Evolutionary conservation across 2,797 vertebrate genomes (phyloP).

Genomic region (Parauchenoglanis punctatus): DNA sequence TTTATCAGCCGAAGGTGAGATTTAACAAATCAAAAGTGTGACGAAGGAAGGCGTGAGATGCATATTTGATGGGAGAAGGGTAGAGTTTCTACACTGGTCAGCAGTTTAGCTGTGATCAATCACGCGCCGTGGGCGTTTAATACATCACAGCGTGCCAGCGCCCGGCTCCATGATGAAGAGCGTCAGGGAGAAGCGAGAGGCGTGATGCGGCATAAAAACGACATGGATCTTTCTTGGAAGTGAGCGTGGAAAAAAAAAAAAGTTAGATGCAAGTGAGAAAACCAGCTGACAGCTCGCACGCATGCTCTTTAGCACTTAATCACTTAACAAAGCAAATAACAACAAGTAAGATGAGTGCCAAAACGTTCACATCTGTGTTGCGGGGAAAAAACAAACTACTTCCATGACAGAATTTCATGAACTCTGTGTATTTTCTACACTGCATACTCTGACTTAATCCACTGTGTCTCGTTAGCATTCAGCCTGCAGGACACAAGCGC

Average conservation of each 20-base stretch:
- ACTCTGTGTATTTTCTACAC: not conserved
- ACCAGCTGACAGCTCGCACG: not conserved
- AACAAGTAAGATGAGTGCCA: not conserved
- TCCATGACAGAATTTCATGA: not conserved
- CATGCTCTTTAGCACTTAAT: not conserved
- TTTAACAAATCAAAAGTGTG: conserved; percentile 46
- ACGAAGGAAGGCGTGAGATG: conserved; percentile 14
- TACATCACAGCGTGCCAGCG: conserved; percentile 51
- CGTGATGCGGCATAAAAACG: conserved; percentile 35
- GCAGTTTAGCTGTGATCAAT: conserved; percentile 66
- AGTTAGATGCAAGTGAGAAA: not conserved
- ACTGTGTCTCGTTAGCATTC: not conserved
- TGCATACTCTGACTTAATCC: not conserved
- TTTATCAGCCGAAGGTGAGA: conserved; percentile 39
- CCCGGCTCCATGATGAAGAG: conserved; percentile 17
- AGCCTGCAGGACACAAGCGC: not conserved
- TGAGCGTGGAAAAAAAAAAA: not conserved
- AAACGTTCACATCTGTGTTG: not conserved
- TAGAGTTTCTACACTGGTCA: conserved; percentile 61
- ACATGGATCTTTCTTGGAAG: conserved; percentile 13
- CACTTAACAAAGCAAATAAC: not conserved
- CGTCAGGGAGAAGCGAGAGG: conserved; percentile 16
- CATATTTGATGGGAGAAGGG: conserved; percentile 4
- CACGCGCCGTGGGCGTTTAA: conserved; percentile 53
- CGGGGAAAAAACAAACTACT: not conserved